These are phyloP conservation scores for Tromatobia lineatoria DNA, from an alignment of 2,888 invertebrate species.

Conservation along the genomic window DNA sequence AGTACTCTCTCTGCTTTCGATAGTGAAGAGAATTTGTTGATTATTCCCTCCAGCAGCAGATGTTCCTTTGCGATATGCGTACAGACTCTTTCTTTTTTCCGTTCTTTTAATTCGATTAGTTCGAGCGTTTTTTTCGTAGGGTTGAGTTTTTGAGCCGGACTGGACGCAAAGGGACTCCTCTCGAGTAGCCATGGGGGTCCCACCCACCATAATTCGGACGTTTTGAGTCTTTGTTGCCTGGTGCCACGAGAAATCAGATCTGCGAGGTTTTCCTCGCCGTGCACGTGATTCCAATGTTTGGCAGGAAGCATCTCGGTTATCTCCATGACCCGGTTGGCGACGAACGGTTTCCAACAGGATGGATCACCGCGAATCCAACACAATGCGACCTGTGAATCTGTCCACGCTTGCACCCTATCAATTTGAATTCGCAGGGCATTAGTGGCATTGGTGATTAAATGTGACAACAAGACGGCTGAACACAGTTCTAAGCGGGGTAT, in stretches of 20 bases:
- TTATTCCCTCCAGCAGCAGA: not conserved
- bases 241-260: conserved; percentile 64
- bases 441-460: conserved; percentile 12
- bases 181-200: not conserved
- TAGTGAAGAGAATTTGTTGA: conserved; percentile 18
- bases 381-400: conserved; percentile 52
- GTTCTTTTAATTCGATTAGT: no score
- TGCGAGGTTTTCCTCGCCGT: conserved; percentile 65
- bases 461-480: conserved; percentile 43
- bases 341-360: conserved; percentile 36
- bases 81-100: not conserved
- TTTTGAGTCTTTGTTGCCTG: no score
- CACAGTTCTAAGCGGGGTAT: conserved; percentile 50
- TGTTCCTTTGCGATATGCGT: conserved; percentile 6
- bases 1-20: conserved; percentile 34
- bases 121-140: no score
- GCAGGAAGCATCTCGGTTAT: conserved; percentile 53
- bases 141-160: no score
- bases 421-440: conserved; percentile 23
- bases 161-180: no score
- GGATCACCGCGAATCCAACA: conserved; percentile 32
- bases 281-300: conserved; percentile 60
- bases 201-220: no score
- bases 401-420: conserved; percentile 25
- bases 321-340: conserved; percentile 62